phyloP scores from a whole-genome alignment of 2,113 vertebrate species.

The Apteryx owenii region DNA sequence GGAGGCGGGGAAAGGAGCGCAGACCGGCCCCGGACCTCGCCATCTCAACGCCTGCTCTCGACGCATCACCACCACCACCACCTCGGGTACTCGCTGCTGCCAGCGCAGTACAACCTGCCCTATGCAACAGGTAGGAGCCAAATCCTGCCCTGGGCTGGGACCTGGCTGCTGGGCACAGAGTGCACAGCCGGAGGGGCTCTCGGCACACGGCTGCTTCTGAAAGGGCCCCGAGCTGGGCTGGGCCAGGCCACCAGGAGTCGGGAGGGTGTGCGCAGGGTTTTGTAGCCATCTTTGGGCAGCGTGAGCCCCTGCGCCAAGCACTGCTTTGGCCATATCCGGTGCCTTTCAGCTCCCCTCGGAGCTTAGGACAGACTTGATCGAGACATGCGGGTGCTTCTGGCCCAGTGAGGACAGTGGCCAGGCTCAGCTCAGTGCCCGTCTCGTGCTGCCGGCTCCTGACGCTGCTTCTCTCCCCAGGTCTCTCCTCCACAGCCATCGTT shows the following conservation, averaged over 20 bases:
- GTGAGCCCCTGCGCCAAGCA: rapidly evolving
- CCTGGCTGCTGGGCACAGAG: background rate
- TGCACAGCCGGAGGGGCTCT: background rate
- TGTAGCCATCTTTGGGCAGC: rapidly evolving
- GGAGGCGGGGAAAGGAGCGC: slow-evolving; percentile 80
- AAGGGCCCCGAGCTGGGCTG: no score
- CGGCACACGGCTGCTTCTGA: background rate
- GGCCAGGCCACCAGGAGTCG: rapidly evolving
- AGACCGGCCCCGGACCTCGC: slow-evolving; percentile 94
- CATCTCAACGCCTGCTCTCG: slow-evolving; percentile 95
- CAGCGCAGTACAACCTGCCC: slow-evolving; percentile 94
- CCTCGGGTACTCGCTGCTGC: slow-evolving; percentile 93
- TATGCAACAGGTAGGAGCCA: slow-evolving; percentile 90
- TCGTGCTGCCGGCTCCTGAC: rapidly evolving
- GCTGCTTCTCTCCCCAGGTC: slow-evolving; percentile 75
- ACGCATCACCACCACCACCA: slow-evolving; percentile 98
- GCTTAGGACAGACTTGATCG: background rate
- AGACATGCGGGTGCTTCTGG: background rate
- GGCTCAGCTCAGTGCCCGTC: rapidly evolving
- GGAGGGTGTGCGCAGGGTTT: no score
- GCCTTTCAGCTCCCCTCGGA: background rate
- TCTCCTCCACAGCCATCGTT: slow-evolving; percentile 96
- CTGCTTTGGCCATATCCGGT: rapidly evolving
- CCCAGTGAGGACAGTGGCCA: background rate
- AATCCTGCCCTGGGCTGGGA: background rate